Percentiles rank a stretch among this genome's conserved stretches.
These are phyloP conservation scores for Agrotis segetum DNA, from an alignment of 2,888 invertebrate genomes.

Conservation along the genomic window DNA sequence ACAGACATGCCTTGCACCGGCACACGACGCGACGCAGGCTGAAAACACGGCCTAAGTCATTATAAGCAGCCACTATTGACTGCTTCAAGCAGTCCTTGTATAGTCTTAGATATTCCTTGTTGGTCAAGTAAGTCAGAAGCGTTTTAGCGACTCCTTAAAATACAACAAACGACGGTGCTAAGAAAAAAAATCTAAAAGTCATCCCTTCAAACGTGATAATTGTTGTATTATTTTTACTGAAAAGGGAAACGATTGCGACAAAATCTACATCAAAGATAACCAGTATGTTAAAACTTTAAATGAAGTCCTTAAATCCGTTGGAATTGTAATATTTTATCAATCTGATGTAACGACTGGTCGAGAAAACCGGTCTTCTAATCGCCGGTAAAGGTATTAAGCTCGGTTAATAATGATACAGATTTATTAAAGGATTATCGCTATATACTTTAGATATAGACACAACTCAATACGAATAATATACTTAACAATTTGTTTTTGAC, in stretches of 20 bases:
- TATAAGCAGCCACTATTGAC: too few species aligned
- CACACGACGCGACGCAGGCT: too few species aligned
- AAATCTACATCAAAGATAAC: slow-evolving; percentile 15
- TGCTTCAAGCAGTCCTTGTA: too few species aligned
- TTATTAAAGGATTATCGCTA: slow-evolving; percentile 29
- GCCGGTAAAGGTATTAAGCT: slow-evolving; percentile 24
- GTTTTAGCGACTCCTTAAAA: too few species aligned
- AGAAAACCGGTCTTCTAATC: slow-evolving; percentile 27
- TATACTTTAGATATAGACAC: slow-evolving; percentile 21
- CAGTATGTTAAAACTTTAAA: slow-evolving; percentile 10
- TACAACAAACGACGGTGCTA: too few species aligned
- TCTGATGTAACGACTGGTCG: slow-evolving; percentile 28
- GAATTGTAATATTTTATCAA: slow-evolving; percentile 47
- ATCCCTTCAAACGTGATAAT: too few species aligned
- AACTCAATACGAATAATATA: slow-evolving; percentile 9
- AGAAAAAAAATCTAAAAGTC: too few species aligned
- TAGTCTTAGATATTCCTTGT: too few species aligned
- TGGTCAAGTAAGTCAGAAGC: too few species aligned
- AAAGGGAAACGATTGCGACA: not conserved
- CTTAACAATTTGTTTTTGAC: slow-evolving; percentile 14
- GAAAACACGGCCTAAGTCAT: too few species aligned
- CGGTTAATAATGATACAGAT: slow-evolving; percentile 36
- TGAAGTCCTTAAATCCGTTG: slow-evolving; percentile 38
- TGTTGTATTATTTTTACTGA: too few species aligned
- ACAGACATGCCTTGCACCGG: not conserved